Evolutionary conservation across 92 coral and sea anemone genomes (phyloP), one percentile per base, ranked within the genome.

Genomic region (Porites divaricata): DNA sequence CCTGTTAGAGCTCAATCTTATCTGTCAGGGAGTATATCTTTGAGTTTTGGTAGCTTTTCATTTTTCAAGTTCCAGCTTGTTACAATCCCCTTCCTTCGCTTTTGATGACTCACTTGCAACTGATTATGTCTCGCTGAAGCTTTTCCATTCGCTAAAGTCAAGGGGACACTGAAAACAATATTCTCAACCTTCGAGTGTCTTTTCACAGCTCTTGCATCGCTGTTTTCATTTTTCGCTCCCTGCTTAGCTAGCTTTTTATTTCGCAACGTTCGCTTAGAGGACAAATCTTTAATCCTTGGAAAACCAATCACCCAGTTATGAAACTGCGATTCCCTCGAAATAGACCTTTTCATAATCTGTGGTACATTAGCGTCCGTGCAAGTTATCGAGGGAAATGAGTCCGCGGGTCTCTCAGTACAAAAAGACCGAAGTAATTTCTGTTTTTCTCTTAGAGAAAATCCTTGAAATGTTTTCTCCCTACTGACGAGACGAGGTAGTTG

Each of bases 221-320:
- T 58, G 9, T 57, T 28, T 15, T 75, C 12, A 23, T 28, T 15
- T n/a, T 12, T 24, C 9, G 25, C 20, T 28, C 48, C 22, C 21
- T 15, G 50, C 56, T 22, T 81, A 16, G 45, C 21, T n/a, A 63
- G 22, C 50, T 51, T 35, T 23, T 13, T 24, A 16, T 78, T 78
- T 63, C 82, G 72, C 15, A 8, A 50, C 2, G 72, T 63, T 6
- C 59, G 82, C 21, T 41, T 35, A 1, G 14, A 17, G 23, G 72
- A 20, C 9, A 90, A 20, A 59, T 80, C 81, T 26, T 70, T 90
- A 9, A 84, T 72, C 26, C 62, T 87, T 20, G 95, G 95, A 15
- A 87, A 72, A 14, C 95, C 95, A 25, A 86, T 75, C 6, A 90
- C 62, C 95, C 95, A 92, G 80, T 92, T 90, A 64, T 92, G 91